Base-by-base conservation (phyloP, 2,113 vertebrate genomes). In the Urocolius indicus region DNA sequence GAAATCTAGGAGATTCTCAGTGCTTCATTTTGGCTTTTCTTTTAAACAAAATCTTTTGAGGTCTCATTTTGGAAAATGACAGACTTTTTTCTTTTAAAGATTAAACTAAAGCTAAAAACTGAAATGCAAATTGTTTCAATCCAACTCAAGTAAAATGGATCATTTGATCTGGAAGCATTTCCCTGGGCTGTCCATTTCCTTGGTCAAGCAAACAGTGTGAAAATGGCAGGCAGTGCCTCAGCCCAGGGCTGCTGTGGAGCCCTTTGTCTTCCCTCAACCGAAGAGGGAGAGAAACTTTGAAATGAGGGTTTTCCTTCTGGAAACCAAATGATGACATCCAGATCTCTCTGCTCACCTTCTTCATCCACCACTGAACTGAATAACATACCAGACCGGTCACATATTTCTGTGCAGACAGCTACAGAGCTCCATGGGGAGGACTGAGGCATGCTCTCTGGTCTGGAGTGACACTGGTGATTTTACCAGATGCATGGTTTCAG, bases 121-220 rank as follows among this genome's bases (percentile, higher is more conserved):
- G 24, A 94, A 90, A 95, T 36, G 36, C 29, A 87, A 87, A 76
- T 65, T 89, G 41, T 67, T 93, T 85, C 72, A 59, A 9, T 81
- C 92, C 79, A 77, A 6, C 34, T 82, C 48, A 65, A 79, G 54
- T 85, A 69, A 93, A 96, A 85, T 54, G 13, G 82, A 71, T 69
- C 49, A 85, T 49, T 85, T 66, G 45, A 52, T 69, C 45, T 68
- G 85, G 54, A 67, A 82, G 61, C 19, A 20, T 54, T 32, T 29
- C 59, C 55, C 76, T 11, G 6, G 36, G 46, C 27, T 77, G 36
- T 46, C 80, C 68, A 6, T 65, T 43, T 84, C 41, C 32, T 57
- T 2, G 5, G 20, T n/a, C 65, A 45, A 84, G 26, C 15, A 76
- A 79, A 48, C 27, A 51, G 16, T 0, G 0, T 24, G 45, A 41